phyloP scores from a whole-genome alignment of 2,113 vertebrate genomes.

The Trichomycterus rosablanca region DNA sequence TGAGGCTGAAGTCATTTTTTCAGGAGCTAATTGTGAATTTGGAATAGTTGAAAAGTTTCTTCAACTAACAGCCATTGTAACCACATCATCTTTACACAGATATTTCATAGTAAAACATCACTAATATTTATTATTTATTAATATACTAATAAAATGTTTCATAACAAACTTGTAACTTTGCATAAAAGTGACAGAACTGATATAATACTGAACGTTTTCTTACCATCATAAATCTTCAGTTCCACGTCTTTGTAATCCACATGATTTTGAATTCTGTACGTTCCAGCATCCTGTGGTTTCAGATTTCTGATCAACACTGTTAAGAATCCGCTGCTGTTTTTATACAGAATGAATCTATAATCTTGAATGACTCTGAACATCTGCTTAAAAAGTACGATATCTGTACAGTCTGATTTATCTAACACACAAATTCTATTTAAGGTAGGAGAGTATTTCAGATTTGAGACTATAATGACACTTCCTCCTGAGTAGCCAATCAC shows the following conservation, averaged over 20 bases:
- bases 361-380: not conserved
- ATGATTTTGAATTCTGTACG: constrained; percentile 14
- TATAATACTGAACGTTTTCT: not conserved
- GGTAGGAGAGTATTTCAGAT: not conserved
- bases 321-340: not conserved
- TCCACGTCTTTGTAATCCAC: not conserved
- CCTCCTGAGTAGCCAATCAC: constrained; percentile 18
- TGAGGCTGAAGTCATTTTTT: no score
- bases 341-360: constrained; percentile 22
- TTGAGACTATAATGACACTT: constrained; percentile 1
- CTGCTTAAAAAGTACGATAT: not conserved
- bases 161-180: no score
- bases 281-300: constrained; percentile 11
- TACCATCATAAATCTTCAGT: not conserved
- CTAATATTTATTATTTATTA: not conserved
- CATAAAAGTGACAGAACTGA: not conserved
- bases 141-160: not conserved
- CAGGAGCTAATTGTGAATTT: no score
- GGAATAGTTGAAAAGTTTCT: no score
- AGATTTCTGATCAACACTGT: constrained; percentile 27
- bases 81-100: no score
- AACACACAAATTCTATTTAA: constrained; percentile 12
- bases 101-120: no score
- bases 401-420: not conserved
- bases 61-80: no score